Evolutionary conservation across 2,797 vertebrate genomes (phyloP).

Genomic region (Bradypodion ventrale): DNA sequence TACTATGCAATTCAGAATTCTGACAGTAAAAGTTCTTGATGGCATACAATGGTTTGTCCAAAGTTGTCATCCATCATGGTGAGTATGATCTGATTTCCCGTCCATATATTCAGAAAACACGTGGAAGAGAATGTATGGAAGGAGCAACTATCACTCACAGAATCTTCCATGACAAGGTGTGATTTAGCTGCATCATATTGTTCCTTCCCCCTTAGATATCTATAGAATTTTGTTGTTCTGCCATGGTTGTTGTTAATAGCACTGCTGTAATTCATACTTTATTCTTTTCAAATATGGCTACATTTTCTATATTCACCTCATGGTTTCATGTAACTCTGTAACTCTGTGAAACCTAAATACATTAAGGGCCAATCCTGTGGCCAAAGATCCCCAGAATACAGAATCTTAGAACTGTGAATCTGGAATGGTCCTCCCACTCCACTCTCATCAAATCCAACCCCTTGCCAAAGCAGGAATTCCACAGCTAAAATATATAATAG

Average conservation of each 20-base stretch:
- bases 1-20: background rate
- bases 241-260: background rate
- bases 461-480: no score
- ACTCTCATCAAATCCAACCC: no score
- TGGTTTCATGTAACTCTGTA: constrained; percentile 2
- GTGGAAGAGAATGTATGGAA: background rate
- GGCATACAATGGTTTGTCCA: background rate
- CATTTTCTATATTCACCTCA: constrained; percentile 13
- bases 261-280: background rate
- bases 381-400: background rate
- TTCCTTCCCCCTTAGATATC: background rate
- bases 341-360: background rate
- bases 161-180: background rate
- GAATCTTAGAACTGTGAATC: no score
- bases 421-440: no score
- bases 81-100: background rate
- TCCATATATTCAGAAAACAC: background rate
- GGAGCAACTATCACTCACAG: background rate
- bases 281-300: constrained; percentile 15
- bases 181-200: background rate
- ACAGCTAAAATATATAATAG: no score
- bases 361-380: background rate
- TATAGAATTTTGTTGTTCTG: background rate
- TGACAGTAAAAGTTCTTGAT: background rate
- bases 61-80: no score